Base-by-base conservation (phyloP, 2,797 vertebrate species). In the Oophaga sylvatica region DNA sequence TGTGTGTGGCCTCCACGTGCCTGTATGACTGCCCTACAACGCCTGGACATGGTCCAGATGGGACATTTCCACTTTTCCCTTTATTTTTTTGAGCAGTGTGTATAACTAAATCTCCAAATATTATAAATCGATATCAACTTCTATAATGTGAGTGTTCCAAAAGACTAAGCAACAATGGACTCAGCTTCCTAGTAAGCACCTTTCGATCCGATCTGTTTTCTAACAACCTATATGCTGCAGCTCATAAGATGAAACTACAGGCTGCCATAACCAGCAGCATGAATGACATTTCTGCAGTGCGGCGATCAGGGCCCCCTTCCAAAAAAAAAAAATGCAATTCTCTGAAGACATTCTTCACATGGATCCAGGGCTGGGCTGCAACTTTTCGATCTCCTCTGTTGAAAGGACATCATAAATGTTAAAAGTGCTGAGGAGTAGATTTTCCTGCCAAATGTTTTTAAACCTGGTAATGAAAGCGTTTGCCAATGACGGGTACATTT, bases 401-500 rank as follows among this genome's bases (percentile, higher is more conserved):
- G 13, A 77, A 56, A 77, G 16, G 45, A 77, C 22, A n/a, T 8
- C 22, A 29, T 56, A 77, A 26, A 48, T 13, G 11, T 59, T 8
- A 8, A 77, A 67, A 77, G 8, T 56, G 75, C 75, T 77, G 75
- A 56, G 16, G 75, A 26, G 45, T 56, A 26, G 20, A 77, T 56
- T 26, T 26, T 16, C 48, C 16, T 26, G 75, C 45, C 45, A 77
- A 77, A 26, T 56, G 5, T 56, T 77, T 41, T 26, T 26, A 53
- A 76, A 53, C 73, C 11, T 12, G 45, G n/a, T 75, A 53, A 76
- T n/a, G 20, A 76, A 76, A 76, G 41, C 5, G 48, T 77, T 56
- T 77, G 75, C 75, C 75, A 56, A 77, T 56, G 75, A 77, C 75
- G 22, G 48, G 75, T 53, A 53, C 75, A 53, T 77, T 53, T 75